Percentiles rank a stretch among this genome's conserved stretches.
Evolutionary conservation across 1,140 invertebrate genomes (phyloP).

Genomic region (Cyphomyrmex costatus): DNA sequence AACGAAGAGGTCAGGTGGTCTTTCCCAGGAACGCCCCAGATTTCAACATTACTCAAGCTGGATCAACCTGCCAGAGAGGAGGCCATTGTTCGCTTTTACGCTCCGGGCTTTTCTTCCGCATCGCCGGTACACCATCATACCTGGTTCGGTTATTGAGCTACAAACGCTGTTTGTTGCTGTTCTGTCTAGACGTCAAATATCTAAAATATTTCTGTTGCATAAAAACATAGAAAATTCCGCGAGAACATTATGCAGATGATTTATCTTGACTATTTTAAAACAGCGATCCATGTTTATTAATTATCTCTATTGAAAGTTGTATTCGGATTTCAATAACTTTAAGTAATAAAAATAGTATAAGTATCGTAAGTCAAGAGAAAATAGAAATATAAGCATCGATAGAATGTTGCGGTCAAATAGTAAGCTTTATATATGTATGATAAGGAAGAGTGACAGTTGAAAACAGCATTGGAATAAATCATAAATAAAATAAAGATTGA

Average conservation of each 20-base stretch:
- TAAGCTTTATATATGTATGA: too few relatives aligned
- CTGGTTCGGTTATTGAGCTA: conserved; percentile 55
- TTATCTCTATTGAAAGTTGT: not conserved
- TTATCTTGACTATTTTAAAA: conserved; percentile 26
- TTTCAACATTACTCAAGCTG: conserved; percentile 87
- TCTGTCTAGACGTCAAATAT: conserved; percentile 18
- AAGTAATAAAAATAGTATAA: not conserved
- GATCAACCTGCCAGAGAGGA: conserved; percentile 85
- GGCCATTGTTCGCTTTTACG: conserved; percentile 82
- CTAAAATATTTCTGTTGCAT: conserved; percentile 12
- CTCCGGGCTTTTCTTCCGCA: conserved; percentile 78
- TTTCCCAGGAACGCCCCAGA: conserved; percentile 86
- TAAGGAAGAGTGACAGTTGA: too few relatives aligned
- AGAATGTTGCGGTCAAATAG: too few relatives aligned
- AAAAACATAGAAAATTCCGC: not conserved
- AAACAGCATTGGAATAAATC: too few relatives aligned
- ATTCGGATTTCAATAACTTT: not conserved
- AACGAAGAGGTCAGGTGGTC: conserved; percentile 81
- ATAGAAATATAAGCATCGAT: too few relatives aligned
- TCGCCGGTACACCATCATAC: conserved; percentile 67
- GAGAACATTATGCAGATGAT: conserved; percentile 21
- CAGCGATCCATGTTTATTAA: not conserved
- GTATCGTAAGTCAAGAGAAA: too few relatives aligned
- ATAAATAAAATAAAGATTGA: too few relatives aligned
- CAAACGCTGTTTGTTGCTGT: conserved; percentile 36